These are phyloP conservation scores for Notocelia uddmanniana DNA, from an alignment of 2,888 invertebrate genomes.

Conservation along the genomic window DNA sequence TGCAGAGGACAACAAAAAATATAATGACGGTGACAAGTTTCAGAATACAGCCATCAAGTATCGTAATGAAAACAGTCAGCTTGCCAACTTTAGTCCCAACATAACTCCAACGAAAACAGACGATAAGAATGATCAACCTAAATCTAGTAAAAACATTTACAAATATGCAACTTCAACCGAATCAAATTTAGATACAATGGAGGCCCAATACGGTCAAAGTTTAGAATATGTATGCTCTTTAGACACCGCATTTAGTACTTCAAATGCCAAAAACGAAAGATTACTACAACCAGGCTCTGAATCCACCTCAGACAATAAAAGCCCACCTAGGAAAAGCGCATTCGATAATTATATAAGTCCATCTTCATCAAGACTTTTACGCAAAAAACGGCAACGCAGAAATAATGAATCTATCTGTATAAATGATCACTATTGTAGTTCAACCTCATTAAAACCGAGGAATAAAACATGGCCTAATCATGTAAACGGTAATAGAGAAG, in stretches of 20 bases:
- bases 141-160: background rate
- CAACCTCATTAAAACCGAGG: background rate
- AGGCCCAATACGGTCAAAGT: background rate
- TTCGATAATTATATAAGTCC: background rate
- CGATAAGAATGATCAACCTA: background rate
- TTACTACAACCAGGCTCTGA: background rate
- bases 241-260: background rate
- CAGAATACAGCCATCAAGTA: background rate
- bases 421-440: background rate
- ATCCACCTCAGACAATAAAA: too few species aligned
- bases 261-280: background rate
- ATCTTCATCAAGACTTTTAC: background rate
- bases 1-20: background rate
- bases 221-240: background rate
- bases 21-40: constrained; percentile 4
- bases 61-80: background rate
- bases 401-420: background rate
- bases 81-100: background rate
- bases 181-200: background rate
- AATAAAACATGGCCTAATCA: background rate
- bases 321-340: background rate
- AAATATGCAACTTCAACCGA: background rate
- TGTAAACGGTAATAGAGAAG: background rate
- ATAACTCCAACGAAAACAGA: background rate
- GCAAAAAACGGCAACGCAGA: background rate